Percentiles rank a stretch among this genome's conserved stretches.
Conservation (phyloP, 2,113 vertebrate species). For the Australoheros scitulus region DNA sequence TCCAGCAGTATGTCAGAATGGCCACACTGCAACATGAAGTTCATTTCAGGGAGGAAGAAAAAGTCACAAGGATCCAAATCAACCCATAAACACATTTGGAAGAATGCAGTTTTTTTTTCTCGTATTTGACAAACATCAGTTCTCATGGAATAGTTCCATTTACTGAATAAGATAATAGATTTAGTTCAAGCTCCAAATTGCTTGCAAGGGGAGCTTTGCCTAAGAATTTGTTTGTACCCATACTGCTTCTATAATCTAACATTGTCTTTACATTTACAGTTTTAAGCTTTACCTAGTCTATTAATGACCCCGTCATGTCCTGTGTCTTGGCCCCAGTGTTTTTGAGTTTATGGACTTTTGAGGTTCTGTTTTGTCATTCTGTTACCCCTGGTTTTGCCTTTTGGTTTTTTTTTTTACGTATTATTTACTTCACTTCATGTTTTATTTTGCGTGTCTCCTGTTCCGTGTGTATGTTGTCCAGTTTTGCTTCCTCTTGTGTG, state of each 20-base stretch:
- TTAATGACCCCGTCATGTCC: neutral
- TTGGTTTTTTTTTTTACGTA: too few species aligned
- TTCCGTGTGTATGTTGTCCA: too few species aligned
- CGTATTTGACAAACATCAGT: neutral
- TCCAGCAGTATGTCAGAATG: too few species aligned
- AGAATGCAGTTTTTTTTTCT: rapidly evolving
- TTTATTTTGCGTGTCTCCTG: too few species aligned
- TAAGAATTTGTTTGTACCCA: neutral
- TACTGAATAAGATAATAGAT: neutral
- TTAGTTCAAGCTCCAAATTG: neutral
- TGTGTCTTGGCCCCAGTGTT: too few species aligned
- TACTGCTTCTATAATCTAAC: neutral
- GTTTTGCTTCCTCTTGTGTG: too few species aligned
- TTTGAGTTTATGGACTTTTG: too few species aligned
- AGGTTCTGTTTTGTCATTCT: too few species aligned
- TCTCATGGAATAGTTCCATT: neutral
- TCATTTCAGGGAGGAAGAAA: neutral
- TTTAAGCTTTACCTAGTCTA: neutral
- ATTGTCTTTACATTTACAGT: neutral
- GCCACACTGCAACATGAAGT: neutral
- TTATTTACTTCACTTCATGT: too few species aligned
- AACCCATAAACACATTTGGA: neutral
- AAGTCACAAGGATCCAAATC: neutral
- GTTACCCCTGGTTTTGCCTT: too few species aligned
- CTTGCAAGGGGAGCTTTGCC: neutral